Evolutionary conservation across 2,113 vertebrate species (phyloP), one percentile per base, ranked within the genome.

Genomic region (Corythornis cristatus): DNA sequence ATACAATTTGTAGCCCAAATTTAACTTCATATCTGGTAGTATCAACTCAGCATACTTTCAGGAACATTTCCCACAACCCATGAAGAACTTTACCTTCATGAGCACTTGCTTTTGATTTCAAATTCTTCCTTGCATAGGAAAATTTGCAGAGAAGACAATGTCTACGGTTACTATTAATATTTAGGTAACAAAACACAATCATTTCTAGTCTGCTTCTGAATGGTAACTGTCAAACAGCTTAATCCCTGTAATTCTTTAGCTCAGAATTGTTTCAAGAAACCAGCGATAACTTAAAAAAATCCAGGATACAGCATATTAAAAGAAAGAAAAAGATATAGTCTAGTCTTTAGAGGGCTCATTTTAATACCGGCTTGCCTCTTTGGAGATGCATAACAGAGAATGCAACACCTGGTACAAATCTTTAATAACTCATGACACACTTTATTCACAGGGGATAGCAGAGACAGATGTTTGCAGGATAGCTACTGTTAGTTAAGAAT

Each of bases 401-500:
- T 80, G 60, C 50, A 90, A 45, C 37, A 86, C 35, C 68, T 54
- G 42, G 33, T 42, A 60, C 46, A 86, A 70, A 83, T 70, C 40
- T 86, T 87, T 50, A 58, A n/a, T 73, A 91, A 86, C 23, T 35
- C 42, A 61, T 50, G 56, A n/a, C 90, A 42, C 72, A 76, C 42
- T 88, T 89, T 45, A 79, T 72, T 65, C 62, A 15, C 29, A 12
- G 42, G 50, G 82, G 40, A 45, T 64, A 86, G 23, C 21, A 57
- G 68, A 40, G 48, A 80, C 19, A 89, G 53, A 72, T 2, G 2
- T 75, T 85, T 75, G 66, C 83, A 81, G 71, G 13, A 80, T 2
- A 83, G 64, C 46, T 85, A 31, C 60, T 61, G 56, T 73, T 80
- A 90, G 56, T 91, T 93, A 91, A 91, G n/a, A 73, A 80, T 90